Evolutionary conservation across 1,140 invertebrate species (phyloP).

Genomic region (Drosophila prosaltans): DNA sequence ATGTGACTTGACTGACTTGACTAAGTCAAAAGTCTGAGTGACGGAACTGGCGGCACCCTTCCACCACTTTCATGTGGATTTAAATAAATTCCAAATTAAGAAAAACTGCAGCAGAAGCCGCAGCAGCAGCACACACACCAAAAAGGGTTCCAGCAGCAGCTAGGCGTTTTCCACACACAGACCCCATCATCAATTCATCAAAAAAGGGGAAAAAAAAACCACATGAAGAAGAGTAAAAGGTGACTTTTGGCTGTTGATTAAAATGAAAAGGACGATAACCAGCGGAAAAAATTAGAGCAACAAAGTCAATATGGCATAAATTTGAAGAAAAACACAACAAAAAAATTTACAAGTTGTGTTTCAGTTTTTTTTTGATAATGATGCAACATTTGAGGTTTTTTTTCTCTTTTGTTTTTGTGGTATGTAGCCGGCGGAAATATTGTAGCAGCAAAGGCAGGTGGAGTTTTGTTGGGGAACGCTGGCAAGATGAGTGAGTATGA

Average conservation of each 20-base stretch:
- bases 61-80: slow-evolving; percentile 55
- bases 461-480: slow-evolving; percentile 45
- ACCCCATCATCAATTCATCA: slow-evolving; percentile 83
- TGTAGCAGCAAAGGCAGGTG: slow-evolving; percentile 61
- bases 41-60: slow-evolving; percentile 40
- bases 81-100: slow-evolving; percentile 82
- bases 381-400: slow-evolving; percentile 78
- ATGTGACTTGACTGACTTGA: slow-evolving; percentile 42
- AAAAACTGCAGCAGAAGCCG: slow-evolving; percentile 44
- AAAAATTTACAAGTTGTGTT: slow-evolving; percentile 26
- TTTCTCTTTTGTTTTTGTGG: slow-evolving; percentile 32
- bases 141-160: slow-evolving; percentile 44
- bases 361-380: slow-evolving; percentile 58
- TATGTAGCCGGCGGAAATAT: slow-evolving; percentile 68
- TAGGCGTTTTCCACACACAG: slow-evolving; percentile 59
- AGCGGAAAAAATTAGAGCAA: slow-evolving; percentile 82
- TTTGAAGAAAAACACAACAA: slow-evolving; percentile 33
- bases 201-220: slow-evolving; percentile 51
- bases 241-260: slow-evolving; percentile 54
- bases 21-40: slow-evolving; percentile 21
- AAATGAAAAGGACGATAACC: slow-evolving; percentile 77
- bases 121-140: neutral
- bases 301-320: slow-evolving; percentile 80
- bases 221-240: slow-evolving; percentile 15
- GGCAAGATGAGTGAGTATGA: neutral